phyloP scores from a whole-genome alignment of 2,113 vertebrate species.

The Ibidorhyncha struthersii region DNA sequence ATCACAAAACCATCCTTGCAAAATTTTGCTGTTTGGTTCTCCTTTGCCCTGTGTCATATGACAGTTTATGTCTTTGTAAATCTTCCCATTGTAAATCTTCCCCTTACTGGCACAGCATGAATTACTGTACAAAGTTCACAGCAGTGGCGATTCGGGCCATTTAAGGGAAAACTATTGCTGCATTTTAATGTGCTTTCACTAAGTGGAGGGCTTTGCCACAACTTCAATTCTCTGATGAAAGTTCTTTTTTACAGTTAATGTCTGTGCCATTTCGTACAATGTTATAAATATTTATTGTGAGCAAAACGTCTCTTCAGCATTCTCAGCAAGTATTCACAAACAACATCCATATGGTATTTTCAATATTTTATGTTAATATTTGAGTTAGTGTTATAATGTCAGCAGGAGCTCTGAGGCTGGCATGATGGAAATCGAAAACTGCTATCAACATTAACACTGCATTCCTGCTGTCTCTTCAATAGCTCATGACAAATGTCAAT shows the following conservation, averaged over 20 bases:
- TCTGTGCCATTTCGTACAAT: not conserved
- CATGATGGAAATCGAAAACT: constrained; percentile 24
- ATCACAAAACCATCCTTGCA: not conserved
- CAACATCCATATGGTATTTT: constrained; percentile 49
- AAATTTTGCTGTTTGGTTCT: not conserved
- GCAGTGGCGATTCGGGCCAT: not conserved
- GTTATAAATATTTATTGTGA: constrained; percentile 46
- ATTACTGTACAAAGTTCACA: not conserved
- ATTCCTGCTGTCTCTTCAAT: constrained; percentile 34
- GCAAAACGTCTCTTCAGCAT: not conserved
- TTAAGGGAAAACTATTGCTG: not conserved
- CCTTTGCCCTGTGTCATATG: not conserved
- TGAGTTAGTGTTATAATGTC: constrained; percentile 56
- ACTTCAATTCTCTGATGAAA: not conserved
- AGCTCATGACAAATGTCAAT: constrained; percentile 47
- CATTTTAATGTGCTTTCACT: not conserved
- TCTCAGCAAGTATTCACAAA: constrained; percentile 41
- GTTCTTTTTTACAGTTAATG: not conserved
- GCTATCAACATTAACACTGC: not conserved
- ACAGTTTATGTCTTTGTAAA: not conserved
- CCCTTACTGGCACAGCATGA: not conserved
- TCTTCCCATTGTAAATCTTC: not conserved
- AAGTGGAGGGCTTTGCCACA: not conserved
- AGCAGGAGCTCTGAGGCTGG: constrained; percentile 34
- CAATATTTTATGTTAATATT: constrained; percentile 72